Evolutionary conservation across 2,797 vertebrate genomes (phyloP).

Genomic region (Enteromius argenteus): DNA sequence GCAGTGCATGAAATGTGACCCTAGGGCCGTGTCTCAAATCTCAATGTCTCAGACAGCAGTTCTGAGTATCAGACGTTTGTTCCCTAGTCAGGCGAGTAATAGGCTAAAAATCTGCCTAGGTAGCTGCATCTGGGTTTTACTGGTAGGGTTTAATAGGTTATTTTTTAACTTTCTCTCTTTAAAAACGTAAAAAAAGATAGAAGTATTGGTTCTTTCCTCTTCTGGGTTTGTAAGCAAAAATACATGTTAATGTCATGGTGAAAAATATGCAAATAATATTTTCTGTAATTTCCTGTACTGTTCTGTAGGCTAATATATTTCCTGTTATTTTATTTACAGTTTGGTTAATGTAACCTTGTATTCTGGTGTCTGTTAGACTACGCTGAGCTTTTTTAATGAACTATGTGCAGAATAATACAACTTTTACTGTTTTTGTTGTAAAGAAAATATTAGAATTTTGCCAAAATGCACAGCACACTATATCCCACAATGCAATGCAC

Average conservation of each 20-base stretch:
- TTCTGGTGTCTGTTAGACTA: neutral
- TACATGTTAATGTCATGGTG: neutral
- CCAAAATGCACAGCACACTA: neutral
- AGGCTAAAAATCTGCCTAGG: neutral
- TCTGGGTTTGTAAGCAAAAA: neutral
- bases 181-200: neutral
- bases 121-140: neutral
- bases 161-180: neutral
- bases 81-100: neutral
- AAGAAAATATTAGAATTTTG: neutral
- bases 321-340: neutral
- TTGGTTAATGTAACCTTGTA: neutral
- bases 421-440: neutral
- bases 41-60: neutral
- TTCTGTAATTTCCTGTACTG: neutral
- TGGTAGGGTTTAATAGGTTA: neutral
- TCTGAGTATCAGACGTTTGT: neutral
- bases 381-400: neutral
- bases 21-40: constrained; percentile 15
- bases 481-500: constrained; percentile 13
- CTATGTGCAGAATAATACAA: neutral
- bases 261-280: neutral
- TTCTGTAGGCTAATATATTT: neutral
- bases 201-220: neutral
- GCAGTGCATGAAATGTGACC: neutral